Evolutionary conservation across 2,888 invertebrate species (phyloP), one percentile per base, ranked within the genome.

Genomic region (Hirtodrosophila confusa): DNA sequence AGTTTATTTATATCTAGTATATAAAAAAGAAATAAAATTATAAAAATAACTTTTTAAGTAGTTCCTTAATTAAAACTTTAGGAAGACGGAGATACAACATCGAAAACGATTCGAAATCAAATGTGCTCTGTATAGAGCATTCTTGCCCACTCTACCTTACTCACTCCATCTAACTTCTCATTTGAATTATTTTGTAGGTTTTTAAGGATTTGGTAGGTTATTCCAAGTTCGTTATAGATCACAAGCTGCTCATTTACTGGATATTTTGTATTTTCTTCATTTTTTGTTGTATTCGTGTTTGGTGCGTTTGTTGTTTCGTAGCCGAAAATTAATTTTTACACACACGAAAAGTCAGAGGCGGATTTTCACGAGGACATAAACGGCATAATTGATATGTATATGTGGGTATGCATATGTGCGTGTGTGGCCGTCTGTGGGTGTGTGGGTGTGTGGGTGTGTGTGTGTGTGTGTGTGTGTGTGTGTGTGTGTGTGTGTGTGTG

Each of bases 381-480:
- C 74, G 86, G 86, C 78, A 88, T 88, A 84, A 84, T 84, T 84
- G 88, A 87, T 87, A 78, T 76, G 64, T 56, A 78, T 76, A 66
- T 56, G 48, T 69, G 48, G 33, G 12, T 39, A 10, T 9, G 53
- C 39, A 29, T 37, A 12, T 47, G 53, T 10, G 17, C 24, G 51
- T n/a, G 47, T 43, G 45, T 31, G 43, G 48, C 43, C 17, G 17
- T 17, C 2, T 17, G 17, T 17, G 17, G 17, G 17, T 17, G 17
- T 1, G 48, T 69, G 48, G 29, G 12, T 39, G 9, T 9, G 53
- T 17, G 17, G 17, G 48, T 69, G 48, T 29, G 12, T 39, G 9
- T 9, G 53, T 40, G 17, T 17, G 17, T 17, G 17, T 40, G 43
- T 44, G 27, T 36, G 40, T 43, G 50, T n/a, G n/a, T 17, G 17